A percentile compares a stretch with the other conserved stretches of the same genome.
Conservation (phyloP, 2,113 vertebrate species). For the Syngnathus typhle region DNA sequence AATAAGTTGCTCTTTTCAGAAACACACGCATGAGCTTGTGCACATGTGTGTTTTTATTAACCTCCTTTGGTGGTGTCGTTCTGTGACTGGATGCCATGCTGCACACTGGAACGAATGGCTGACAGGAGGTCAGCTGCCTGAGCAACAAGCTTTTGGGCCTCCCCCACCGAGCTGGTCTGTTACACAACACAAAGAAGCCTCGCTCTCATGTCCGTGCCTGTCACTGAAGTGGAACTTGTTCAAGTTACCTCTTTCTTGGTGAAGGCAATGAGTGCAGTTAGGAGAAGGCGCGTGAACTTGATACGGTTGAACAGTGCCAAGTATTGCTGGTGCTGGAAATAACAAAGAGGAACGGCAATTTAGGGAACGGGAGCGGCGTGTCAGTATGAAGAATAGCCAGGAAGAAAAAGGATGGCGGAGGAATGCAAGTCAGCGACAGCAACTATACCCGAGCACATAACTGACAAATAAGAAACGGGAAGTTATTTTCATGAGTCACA, state of each 20-base stretch:
- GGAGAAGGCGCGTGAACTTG: conserved; percentile 85
- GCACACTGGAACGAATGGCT: conserved; percentile 88
- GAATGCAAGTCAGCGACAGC: background rate
- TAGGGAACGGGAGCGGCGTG: conserved; percentile 4
- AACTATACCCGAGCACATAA: too few species aligned
- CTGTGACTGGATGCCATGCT: conserved; percentile 93
- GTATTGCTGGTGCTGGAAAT: conserved; percentile 82
- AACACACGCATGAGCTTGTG: background rate
- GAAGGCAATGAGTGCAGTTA: conserved; percentile 89
- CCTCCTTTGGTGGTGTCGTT: conserved; percentile 99
- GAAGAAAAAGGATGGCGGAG: background rate
- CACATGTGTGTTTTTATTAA: conserved; percentile 35
- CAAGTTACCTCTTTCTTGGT: conserved; percentile 87
- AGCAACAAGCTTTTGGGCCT: conserved; percentile 93
- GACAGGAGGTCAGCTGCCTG: conserved; percentile 90
- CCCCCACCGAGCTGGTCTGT: conserved; percentile 89
- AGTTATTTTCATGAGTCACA: background rate
- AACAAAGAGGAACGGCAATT: conserved; percentile 2
- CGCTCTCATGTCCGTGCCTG: background rate
- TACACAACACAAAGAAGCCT: conserved; percentile 12
- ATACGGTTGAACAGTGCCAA: conserved; percentile 91
- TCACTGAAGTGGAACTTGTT: background rate
- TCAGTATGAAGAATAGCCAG: background rate
- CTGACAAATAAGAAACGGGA: background rate
- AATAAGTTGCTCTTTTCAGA: background rate